These are phyloP conservation scores for Montipora foliosa DNA, from an alignment of 64 coral and sea anemone species.

Conservation along the genomic window DNA sequence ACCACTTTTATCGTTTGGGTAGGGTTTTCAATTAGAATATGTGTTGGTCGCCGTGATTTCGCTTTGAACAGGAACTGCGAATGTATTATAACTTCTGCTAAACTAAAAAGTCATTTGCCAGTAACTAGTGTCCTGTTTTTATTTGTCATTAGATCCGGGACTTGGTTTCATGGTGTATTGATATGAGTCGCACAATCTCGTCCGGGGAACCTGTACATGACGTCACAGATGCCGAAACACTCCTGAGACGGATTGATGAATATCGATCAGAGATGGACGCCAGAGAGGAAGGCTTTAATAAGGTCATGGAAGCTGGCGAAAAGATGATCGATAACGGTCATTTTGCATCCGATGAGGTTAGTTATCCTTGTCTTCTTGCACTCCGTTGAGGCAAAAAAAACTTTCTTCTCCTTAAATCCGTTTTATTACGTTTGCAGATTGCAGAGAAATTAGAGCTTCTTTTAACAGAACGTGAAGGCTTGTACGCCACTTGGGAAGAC, in stretches of 20 bases:
- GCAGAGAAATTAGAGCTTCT: conserved; percentile 91
- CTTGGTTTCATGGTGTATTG: conserved; percentile 92
- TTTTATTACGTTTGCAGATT: conserved; percentile 50
- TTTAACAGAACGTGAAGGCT: conserved; percentile 86
- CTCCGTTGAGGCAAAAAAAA: too few relatives aligned
- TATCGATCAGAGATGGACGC: conserved; percentile 88
- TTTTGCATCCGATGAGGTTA: conserved; percentile 90
- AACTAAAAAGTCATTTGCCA: neutral
- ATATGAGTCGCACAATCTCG: conserved; percentile 79
- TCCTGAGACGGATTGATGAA: conserved; percentile 85
- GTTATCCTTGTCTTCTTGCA: neutral
- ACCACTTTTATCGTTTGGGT: too few relatives aligned
- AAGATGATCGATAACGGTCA: conserved; percentile 95
- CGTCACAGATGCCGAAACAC: conserved; percentile 73
- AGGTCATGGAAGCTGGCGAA: conserved; percentile 88
- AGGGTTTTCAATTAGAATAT: too few relatives aligned
- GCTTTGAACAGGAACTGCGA: too few relatives aligned
- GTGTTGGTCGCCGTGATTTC: too few relatives aligned
- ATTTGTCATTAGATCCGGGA: conserved; percentile 78
- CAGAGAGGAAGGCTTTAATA: conserved; percentile 81
- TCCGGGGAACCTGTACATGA: conserved; percentile 87
- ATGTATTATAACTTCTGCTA: too few relatives aligned
- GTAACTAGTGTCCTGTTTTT: neutral
- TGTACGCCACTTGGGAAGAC: conserved; percentile 91
- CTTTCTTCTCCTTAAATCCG: neutral